A percentile compares a stretch with the other conserved stretches of the same genome.
Evolutionary conservation across 2,797 vertebrate genomes (phyloP).

Genomic region (Agapornis canus): DNA sequence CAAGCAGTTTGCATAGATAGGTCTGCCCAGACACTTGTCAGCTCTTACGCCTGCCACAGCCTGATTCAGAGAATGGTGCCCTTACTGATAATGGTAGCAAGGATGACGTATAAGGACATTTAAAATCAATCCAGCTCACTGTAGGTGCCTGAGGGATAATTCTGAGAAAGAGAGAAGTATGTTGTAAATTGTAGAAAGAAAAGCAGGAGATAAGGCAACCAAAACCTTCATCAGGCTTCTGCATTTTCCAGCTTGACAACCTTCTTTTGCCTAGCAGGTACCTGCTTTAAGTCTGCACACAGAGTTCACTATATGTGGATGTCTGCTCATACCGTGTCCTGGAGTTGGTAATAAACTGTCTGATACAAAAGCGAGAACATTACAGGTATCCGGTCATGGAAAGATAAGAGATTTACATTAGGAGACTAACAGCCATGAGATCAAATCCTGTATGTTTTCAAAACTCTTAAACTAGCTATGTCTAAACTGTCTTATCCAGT

Average conservation of each 20-base stretch:
- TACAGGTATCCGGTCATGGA: neutral
- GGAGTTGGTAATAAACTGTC: neutral
- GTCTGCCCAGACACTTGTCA: neutral
- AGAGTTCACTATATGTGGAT: neutral
- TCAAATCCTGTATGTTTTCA: neutral
- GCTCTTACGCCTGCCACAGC: neutral
- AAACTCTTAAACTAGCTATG: neutral
- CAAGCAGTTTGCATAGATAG: neutral
- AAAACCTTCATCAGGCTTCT: neutral
- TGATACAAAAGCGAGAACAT: neutral
- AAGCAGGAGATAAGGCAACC: neutral
- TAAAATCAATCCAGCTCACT: conserved; percentile 9
- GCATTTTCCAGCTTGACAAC: neutral
- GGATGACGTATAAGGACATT: neutral
- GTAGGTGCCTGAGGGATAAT: neutral
- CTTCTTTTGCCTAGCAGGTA: neutral
- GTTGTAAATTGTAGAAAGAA: neutral
- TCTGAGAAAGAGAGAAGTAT: neutral
- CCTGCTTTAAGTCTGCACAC: accelerated
- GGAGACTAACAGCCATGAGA: neutral
- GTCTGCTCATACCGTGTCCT: accelerated
- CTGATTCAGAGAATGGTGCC: neutral
- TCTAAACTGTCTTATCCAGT: neutral
- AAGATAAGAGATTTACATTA: neutral
- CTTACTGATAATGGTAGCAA: neutral